Conservation (phyloP, 1,140 invertebrate species). For the Drosophila bocki region DNA sequence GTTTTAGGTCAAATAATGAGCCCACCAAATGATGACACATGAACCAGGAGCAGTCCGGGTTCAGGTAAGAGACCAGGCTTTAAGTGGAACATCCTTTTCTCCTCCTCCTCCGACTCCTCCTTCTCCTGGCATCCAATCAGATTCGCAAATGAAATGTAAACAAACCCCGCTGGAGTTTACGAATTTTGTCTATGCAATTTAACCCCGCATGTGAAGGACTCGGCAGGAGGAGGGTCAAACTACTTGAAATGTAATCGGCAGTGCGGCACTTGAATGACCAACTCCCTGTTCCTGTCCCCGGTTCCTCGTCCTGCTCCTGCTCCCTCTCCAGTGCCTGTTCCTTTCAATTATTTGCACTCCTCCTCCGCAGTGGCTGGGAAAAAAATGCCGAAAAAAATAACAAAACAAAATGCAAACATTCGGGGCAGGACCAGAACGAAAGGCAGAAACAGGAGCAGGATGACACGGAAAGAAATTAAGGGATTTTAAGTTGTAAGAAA, state of each 20-base stretch:
- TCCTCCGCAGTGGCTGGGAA: slow-evolving; percentile 40
- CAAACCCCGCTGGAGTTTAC: slow-evolving; percentile 56
- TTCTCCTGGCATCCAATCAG: slow-evolving; percentile 56
- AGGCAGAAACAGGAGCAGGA: slow-evolving; percentile 36
- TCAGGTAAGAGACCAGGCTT: slow-evolving; percentile 11
- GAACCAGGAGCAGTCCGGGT: background rate
- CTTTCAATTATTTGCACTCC: slow-evolving; percentile 80
- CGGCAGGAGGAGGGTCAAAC: slow-evolving; percentile 27
- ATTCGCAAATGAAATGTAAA: slow-evolving; percentile 78
- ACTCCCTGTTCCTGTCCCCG: slow-evolving; percentile 42
- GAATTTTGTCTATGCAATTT: slow-evolving; percentile 75
- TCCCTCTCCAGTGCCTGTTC: slow-evolving; percentile 43
- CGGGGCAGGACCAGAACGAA: slow-evolving; percentile 37
- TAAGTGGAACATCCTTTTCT: slow-evolving; percentile 20
- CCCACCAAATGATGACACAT: slow-evolving; percentile 42
- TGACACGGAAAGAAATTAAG: slow-evolving; percentile 7
- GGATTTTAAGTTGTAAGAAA: too few species aligned
- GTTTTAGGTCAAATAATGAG: slow-evolving; percentile 19
- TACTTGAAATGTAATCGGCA: slow-evolving; percentile 82
- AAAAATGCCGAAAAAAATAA: slow-evolving; percentile 75
- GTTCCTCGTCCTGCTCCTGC: slow-evolving; percentile 18
- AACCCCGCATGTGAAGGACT: slow-evolving; percentile 51
- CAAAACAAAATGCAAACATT: slow-evolving; percentile 81
- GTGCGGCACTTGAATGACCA: slow-evolving; percentile 81
- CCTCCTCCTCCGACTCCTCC: background rate